Evolutionary conservation across 2,113 vertebrate genomes (phyloP), one percentile per base, ranked within the genome.

Genomic region (Engystomops pustulosus): DNA sequence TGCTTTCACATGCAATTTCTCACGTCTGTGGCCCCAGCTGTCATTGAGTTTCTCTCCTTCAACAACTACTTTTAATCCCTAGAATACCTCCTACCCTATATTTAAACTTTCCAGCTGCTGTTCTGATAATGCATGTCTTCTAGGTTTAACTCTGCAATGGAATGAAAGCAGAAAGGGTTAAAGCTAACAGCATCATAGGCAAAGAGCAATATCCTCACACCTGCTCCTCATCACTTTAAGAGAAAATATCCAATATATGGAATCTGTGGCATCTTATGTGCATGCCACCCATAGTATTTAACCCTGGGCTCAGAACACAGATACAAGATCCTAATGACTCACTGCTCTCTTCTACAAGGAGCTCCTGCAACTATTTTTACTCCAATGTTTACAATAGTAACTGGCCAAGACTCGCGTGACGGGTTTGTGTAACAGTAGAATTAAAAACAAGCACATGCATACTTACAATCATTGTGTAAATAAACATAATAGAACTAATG

Each of bases 31-130:
- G 90, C 86, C 87, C 90, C 90, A 94, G 92, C 91, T 93, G 91
- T 90, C 90, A 90, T 86, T 90, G 89, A 87, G 88, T 86, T 80
- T 86, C 85, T 85, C 83, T 86, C 89, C 89, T 90, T 90, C 87
- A 89, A 86, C 86, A 88, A 91, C 88, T 88, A 90, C 86, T 75
- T 87, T 80, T 91, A 91, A 93, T 92, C 92, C 90, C 89, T 88
- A 74, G 88, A 88, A 87, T 91, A 86, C 88, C 93, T 91, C 86
- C 87, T 77, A 89, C 88, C 47, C 92, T 94, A 93, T 94, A 93
- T 93, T 94, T 95, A 91, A 92, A 91, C 89, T 88, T 90, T 87
- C 88, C 92, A 93, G 91, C 91, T 94, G 93, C 88, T 36, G 9
- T 84, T 53, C 84, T 87, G 20, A 1, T 85, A 72, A 70, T 41